These are phyloP conservation scores for Threskiornis aethiopicus DNA, from an alignment of 2,797 vertebrate species.

Conservation along the genomic window DNA sequence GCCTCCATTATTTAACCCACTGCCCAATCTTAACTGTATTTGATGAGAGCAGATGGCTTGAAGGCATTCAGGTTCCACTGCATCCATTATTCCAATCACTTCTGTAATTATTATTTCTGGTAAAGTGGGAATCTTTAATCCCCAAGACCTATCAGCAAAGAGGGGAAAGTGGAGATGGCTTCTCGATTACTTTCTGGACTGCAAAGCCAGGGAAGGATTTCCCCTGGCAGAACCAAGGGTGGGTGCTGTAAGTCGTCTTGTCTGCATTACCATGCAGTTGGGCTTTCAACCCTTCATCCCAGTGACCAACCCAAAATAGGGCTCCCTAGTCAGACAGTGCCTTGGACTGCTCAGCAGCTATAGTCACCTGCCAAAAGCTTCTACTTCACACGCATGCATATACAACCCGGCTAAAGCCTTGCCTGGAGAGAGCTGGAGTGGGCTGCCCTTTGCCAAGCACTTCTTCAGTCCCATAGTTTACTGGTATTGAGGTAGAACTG, in stretches of 20 bases:
- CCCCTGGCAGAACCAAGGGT: background rate
- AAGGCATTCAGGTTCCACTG: background rate
- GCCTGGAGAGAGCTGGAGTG: background rate
- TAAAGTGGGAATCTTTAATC: background rate
- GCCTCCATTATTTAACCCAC: background rate
- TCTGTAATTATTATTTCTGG: background rate
- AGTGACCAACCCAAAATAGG: background rate
- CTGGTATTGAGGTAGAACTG: background rate
- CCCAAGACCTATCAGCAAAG: background rate
- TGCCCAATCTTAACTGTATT: background rate
- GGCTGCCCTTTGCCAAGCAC: background rate
- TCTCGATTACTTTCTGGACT: background rate
- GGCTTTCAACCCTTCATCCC: background rate
- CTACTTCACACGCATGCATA: accelerated
- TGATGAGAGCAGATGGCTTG: background rate
- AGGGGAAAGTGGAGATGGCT: background rate
- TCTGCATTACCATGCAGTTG: accelerated
- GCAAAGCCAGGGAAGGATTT: background rate
- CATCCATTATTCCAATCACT: background rate
- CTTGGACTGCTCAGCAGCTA: background rate
- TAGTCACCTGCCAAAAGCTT: background rate
- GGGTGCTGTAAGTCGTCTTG: background rate
- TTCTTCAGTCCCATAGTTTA: background rate
- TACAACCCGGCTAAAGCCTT: background rate
- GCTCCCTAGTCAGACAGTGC: background rate